Percentiles rank a stretch among this genome's conserved stretches.
Evolutionary conservation across 2,797 vertebrate genomes (phyloP).

Genomic region (Centroberyx gerrardi): DNA sequence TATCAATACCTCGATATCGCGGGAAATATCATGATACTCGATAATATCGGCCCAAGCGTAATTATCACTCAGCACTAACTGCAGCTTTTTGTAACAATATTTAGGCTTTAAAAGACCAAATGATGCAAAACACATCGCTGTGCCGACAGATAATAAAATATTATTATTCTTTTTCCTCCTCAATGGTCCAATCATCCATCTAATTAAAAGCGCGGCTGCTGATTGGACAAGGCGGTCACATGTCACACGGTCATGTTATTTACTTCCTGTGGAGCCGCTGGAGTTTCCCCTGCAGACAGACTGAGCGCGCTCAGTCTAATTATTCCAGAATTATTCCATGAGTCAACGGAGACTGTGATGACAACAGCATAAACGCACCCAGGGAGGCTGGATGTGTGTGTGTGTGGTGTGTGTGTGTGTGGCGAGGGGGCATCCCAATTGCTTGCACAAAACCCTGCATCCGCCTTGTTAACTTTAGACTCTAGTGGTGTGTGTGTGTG

Average conservation of each 20-base stretch:
- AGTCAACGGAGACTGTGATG: conserved; percentile 58
- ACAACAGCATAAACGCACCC: conserved; percentile 20
- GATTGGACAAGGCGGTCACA: neutral
- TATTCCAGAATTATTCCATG: conserved; percentile 32
- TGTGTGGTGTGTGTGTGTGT: conserved; percentile 39
- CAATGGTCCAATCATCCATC: too few species aligned
- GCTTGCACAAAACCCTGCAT: conserved; percentile 60
- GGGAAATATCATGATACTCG: too few species aligned
- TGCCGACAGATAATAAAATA: too few species aligned
- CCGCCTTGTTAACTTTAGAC: conserved; percentile 68
- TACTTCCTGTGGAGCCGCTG: neutral
- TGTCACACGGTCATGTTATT: neutral
- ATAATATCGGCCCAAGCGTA: too few species aligned
- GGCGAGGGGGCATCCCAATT: conserved; percentile 31
- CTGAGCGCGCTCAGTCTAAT: conserved; percentile 57
- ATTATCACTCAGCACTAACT: too few species aligned
- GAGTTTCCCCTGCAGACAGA: conserved; percentile 28
- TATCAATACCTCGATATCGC: too few species aligned
- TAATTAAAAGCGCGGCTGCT: too few species aligned
- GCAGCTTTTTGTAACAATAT: too few species aligned
- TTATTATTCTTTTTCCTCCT: too few species aligned
- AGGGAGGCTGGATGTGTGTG: conserved; percentile 29
- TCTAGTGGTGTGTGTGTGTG: conserved; percentile 33
- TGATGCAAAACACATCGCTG: too few species aligned
- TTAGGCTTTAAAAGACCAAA: too few species aligned